Evolutionary conservation across 2,888 invertebrate species (phyloP).

Genomic region (Conchocele bisecta): DNA sequence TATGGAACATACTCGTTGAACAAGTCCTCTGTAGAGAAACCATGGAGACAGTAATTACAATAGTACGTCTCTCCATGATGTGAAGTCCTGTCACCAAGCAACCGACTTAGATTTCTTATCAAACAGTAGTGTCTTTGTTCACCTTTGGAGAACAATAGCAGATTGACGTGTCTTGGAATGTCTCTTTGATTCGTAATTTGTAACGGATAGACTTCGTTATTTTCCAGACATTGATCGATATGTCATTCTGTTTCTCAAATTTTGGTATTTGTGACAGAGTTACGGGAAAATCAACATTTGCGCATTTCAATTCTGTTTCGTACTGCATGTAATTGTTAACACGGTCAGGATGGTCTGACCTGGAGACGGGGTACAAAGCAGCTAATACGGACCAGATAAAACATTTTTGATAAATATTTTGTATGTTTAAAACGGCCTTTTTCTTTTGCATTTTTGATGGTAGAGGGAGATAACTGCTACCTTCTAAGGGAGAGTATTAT

Average conservation of each 20-base stretch:
- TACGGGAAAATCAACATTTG: slow-evolving; percentile 1
- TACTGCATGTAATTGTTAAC: slow-evolving; percentile 20
- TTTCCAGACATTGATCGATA: slow-evolving; percentile 31
- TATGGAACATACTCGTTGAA: slow-evolving; percentile 25
- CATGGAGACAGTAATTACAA: slow-evolving; percentile 39
- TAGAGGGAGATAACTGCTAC: slow-evolving; percentile 38
- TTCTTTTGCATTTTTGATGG: slow-evolving; percentile 23
- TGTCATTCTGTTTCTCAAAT: slow-evolving; percentile 25
- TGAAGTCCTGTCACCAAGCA: slow-evolving; percentile 20
- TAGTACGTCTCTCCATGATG: slow-evolving; percentile 27
- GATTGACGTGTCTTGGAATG: neutral
- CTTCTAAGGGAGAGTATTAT: slow-evolving; percentile 23
- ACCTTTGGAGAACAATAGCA: slow-evolving; percentile 21
- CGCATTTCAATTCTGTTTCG: slow-evolving; percentile 9
- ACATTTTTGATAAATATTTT: slow-evolving; percentile 40
- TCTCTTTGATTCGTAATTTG: slow-evolving; percentile 11
- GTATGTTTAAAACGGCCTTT: slow-evolving; percentile 40
- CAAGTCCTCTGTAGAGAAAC: slow-evolving; percentile 20
- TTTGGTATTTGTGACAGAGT: slow-evolving; percentile 11
- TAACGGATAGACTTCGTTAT: slow-evolving; percentile 15
- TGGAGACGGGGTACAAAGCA: slow-evolving; percentile 20
- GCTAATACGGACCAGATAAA: slow-evolving; percentile 40
- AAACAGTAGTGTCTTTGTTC: slow-evolving; percentile 19
- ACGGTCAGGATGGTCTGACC: slow-evolving; percentile 1
- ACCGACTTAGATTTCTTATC: slow-evolving; percentile 29